Conservation (phyloP, 2,797 vertebrate species). For the Rhodeus uyekii region DNA sequence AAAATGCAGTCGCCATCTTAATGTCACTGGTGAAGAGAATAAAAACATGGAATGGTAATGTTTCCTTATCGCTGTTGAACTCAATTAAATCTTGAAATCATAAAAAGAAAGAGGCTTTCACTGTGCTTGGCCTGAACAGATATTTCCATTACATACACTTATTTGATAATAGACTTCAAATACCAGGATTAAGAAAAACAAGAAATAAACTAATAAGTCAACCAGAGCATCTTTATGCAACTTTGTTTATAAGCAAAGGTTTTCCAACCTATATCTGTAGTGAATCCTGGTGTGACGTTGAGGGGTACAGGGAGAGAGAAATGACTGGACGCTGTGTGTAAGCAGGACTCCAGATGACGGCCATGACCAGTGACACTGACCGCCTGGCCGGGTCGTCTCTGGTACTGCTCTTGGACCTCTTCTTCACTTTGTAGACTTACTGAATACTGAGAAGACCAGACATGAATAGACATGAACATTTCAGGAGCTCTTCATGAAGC, state of each 20-base stretch:
- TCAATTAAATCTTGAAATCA: background rate
- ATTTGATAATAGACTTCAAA: background rate
- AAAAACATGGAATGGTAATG: background rate
- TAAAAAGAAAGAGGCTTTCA: background rate
- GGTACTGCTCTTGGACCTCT: slow-evolving; percentile 88
- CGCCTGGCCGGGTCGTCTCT: slow-evolving; percentile 81
- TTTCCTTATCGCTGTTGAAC: background rate
- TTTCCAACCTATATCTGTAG: slow-evolving; percentile 85
- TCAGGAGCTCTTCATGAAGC: background rate
- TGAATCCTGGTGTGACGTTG: slow-evolving; percentile 94
- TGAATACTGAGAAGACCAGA: slow-evolving; percentile 81
- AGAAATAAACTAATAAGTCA: background rate
- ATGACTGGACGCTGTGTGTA: slow-evolving; percentile 92
- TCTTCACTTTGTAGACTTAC: slow-evolving; percentile 97
- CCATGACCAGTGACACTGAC: slow-evolving; percentile 87
- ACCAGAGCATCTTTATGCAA: background rate
- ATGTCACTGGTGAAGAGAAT: slow-evolving; percentile 76
- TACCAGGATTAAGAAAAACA: background rate
- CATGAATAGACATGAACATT: background rate
- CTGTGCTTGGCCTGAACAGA: background rate
- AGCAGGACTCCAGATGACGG: slow-evolving; percentile 92
- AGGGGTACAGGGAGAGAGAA: slow-evolving; percentile 96
- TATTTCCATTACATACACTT: background rate
- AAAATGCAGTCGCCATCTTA: slow-evolving; percentile 96
- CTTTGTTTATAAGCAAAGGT: background rate